Evolutionary conservation across 64 coral and sea anemone genomes (phyloP).

Genomic region (Anthopleura sola): DNA sequence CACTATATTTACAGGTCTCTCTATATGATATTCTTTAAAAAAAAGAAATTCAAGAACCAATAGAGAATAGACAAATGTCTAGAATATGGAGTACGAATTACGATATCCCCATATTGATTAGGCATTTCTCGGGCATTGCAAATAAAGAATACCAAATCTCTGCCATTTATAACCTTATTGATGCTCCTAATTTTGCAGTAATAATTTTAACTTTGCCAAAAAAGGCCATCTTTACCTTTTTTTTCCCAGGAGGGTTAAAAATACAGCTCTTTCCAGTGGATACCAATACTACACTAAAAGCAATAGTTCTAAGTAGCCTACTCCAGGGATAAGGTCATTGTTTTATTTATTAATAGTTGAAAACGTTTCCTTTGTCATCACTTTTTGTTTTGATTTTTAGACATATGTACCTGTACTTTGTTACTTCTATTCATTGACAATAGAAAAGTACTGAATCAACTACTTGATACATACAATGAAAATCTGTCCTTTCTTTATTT

Average conservation of each 20-base stretch:
- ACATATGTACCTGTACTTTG: not conserved
- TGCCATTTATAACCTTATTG: not conserved
- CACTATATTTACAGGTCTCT: not conserved
- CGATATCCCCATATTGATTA: not conserved
- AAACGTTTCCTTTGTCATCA: constrained; percentile 6
- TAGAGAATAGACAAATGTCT: not conserved
- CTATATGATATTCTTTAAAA: not conserved
- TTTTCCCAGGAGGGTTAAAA: not conserved
- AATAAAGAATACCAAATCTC: not conserved
- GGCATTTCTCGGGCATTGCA: not conserved
- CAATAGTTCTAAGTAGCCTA: not conserved
- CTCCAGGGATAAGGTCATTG: constrained; percentile 11
- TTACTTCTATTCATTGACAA: not conserved
- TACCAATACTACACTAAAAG: not conserved
- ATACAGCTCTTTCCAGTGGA: not conserved
- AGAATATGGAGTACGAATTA: not conserved
- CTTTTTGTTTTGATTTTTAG: constrained; percentile 1
- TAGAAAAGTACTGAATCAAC: not conserved
- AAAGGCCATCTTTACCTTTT: not conserved
- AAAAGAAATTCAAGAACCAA: not conserved
- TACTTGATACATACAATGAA: not conserved
- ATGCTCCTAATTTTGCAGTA: not conserved
- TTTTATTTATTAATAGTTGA: constrained; percentile 2
- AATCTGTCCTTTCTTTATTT: not conserved
- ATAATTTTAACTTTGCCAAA: not conserved